Evolutionary conservation across 2,888 invertebrate species (phyloP).

Genomic region (Mylabris sibirica): DNA sequence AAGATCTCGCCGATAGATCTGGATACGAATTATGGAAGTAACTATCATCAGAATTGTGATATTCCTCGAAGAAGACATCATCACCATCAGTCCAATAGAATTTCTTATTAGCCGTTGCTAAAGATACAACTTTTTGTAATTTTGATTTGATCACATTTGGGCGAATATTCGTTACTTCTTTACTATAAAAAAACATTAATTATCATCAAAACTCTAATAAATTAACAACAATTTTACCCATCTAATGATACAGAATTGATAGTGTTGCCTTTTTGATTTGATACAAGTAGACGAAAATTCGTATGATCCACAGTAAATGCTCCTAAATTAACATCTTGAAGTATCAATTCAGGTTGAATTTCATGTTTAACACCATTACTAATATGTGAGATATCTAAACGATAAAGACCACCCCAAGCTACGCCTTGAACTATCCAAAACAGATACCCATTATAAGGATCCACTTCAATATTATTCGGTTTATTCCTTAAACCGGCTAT

Average conservation of each 20-base stretch:
- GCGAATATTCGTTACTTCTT: constrained; percentile 75
- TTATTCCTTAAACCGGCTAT: constrained; percentile 73
- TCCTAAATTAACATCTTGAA: constrained; percentile 73
- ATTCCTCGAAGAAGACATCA: constrained; percentile 80
- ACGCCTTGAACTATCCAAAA: constrained; percentile 76
- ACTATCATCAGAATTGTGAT: constrained; percentile 71
- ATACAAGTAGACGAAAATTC: constrained; percentile 80
- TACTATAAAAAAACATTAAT: constrained; percentile 58
- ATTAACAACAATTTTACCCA: constrained; percentile 66
- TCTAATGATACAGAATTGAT: constrained; percentile 83
- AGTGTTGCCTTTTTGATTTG: constrained; percentile 77
- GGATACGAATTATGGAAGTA: constrained; percentile 83
- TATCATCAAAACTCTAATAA: background rate
- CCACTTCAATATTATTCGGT: constrained; percentile 85
- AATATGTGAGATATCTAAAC: constrained; percentile 78
- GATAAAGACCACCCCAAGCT: constrained; percentile 73
- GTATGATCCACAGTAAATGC: constrained; percentile 85
- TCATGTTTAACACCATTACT: constrained; percentile 78
- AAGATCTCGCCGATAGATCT: constrained; percentile 57
- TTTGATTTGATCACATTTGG: constrained; percentile 78
- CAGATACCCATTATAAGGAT: constrained; percentile 91
- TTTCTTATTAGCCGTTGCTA: constrained; percentile 77
- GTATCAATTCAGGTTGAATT: constrained; percentile 70
- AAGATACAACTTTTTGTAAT: constrained; percentile 76
- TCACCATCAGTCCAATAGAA: constrained; percentile 89